Base-by-base conservation (phyloP, 2,888 invertebrate species). In the Zaprionus lineosus region DNA sequence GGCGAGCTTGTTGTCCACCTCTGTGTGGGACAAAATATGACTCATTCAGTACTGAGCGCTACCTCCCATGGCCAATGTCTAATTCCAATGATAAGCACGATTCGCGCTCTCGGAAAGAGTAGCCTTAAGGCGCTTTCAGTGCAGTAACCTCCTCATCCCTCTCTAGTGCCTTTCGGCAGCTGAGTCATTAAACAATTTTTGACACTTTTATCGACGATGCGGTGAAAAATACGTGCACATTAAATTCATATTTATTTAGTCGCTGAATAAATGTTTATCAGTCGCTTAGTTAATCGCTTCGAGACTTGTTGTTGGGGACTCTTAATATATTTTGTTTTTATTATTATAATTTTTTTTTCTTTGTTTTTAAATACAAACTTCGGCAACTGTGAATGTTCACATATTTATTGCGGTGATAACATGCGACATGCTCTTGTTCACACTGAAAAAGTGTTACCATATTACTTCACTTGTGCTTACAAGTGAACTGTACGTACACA, bases 371-470 rank as follows among this genome's bases (percentile, higher is more conserved):
- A 74, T 65, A 43, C 61, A 39, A 57, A 57, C 46, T 60, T 34
- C 31, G 44, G 48, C 36, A 47, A 51, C 53, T 55, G 41, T 60
- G 75, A 63, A 34, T 43, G 44, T 33, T 28, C 26, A 19, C 12
- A 70, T 50, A 83, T 78, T 74, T 78, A 82, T 74, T 79, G 76
- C 9, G 33, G 16, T 50, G 75, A 83, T 83, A 83, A 74, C 50
- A 21, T 31, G n/a, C n/a, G n/a, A n/a, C n/a, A n/a, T n/a, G n/a
- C n/a, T n/a, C n/a, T n/a, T n/a, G n/a, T n/a, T n/a, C n/a, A n/a
- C 24, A 15, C 14, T 36, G 29, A 19, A 11, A 21, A 34, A 70
- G 39, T 43, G 57, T 7, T 33, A 28, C 21, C 47, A 46, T 67
- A 70, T 67, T n/a, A n/a, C n/a, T n/a, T n/a, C n/a, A n/a, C n/a